Evolutionary conservation across 2,888 invertebrate species (phyloP), one percentile per base, ranked within the genome.

Genomic region (Euphydryas editha): DNA sequence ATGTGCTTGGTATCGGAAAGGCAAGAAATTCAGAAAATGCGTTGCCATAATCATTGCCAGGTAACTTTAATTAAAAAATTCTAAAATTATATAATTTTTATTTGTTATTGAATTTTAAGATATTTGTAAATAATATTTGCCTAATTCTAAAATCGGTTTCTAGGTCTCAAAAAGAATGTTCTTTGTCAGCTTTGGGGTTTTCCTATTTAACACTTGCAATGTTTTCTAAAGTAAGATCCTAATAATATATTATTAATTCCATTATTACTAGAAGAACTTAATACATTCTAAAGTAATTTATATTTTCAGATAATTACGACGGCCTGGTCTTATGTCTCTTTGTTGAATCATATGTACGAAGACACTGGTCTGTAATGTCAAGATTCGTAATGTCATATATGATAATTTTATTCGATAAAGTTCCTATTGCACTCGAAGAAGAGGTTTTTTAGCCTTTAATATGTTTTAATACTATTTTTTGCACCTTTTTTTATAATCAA

Each of bases 301-400:
- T 36, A 57, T 57, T 75, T 77, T n/a, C 73, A 78, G 78, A 72
- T 78, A 24, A 60, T 76, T 36, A 78, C 75, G 62, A 72, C 76
- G 3, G 70, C 78, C 0, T 78, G 77, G 76, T 78, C 79, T 10
- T 79, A 78, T 56, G 57, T 78, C 8, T 76, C 78, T 10, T 57
- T 79, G 30, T 57, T 79, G 20, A 74, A 74, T 60, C 73, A 74
- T 71, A 75, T 78, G 74, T 78, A 76, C 51, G 55, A 70, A 62
- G 63, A 77, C 39, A 64, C 65, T 30, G 72, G 65, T 10, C 18
- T 60, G 7, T 72, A 59, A 54, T 56, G 11, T 39, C 8, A 3
- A 21, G 57, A 49, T 24, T 17, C 30, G 13, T 3, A 21, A 3
- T 21, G 20, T 1, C 8, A 7, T 24, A 30, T 1, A 2, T 30